Evolutionary conservation across 2,113 vertebrate genomes (phyloP).

Genomic region (Cebus imitator): DNA sequence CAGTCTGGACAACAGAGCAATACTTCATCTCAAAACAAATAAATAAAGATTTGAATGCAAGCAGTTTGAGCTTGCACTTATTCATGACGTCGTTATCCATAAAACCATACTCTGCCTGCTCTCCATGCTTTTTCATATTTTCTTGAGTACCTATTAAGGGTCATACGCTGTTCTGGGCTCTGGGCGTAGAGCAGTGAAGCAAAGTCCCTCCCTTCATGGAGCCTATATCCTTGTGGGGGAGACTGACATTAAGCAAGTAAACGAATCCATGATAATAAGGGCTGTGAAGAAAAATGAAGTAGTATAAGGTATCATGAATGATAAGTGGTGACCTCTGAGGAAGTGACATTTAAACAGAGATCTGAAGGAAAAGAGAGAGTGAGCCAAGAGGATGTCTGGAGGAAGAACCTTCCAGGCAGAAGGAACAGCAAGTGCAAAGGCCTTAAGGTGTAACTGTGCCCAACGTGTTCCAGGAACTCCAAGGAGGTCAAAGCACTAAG

Average conservation of each 20-base stretch:
- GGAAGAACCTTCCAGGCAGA: conserved; percentile 8
- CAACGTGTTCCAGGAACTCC: conserved; percentile 21
- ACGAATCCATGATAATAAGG: background rate
- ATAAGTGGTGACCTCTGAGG: background rate
- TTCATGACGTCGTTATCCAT: background rate
- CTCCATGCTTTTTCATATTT: background rate
- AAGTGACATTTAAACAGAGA: background rate
- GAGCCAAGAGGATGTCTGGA: conserved; percentile 26
- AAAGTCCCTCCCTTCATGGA: background rate
- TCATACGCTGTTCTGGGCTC: background rate
- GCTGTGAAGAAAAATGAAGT: background rate
- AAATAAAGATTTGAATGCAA: background rate
- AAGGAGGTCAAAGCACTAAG: background rate
- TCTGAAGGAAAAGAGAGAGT: conserved; percentile 12
- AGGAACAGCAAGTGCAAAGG: background rate
- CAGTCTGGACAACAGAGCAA: too few relatives aligned
- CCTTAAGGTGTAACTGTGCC: background rate
- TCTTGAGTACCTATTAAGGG: background rate
- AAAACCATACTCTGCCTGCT: background rate
- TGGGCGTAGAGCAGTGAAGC: background rate
- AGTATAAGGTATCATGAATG: background rate
- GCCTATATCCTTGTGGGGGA: background rate
- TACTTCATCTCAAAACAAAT: background rate
- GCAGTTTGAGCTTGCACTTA: background rate
- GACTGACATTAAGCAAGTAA: background rate